Percentiles rank a stretch among this genome's conserved stretches.
phyloP scores from a whole-genome alignment of 1,140 invertebrate species.

The Drosophila cardini region DNA sequence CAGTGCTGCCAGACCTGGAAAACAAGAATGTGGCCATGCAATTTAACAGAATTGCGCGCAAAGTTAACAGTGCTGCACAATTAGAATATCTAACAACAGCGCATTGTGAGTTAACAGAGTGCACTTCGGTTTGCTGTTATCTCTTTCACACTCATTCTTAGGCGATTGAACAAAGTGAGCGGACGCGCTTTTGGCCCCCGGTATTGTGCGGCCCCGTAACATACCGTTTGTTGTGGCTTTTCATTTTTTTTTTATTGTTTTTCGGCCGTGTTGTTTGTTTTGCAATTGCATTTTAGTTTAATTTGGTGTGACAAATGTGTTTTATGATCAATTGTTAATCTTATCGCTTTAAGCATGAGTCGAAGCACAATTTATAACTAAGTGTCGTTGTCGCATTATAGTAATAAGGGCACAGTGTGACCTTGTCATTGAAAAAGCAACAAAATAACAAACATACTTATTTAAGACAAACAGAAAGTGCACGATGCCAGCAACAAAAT shows the following conservation, averaged over 20 bases:
- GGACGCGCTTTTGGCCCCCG: slow-evolving; percentile 20
- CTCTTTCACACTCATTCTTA: slow-evolving; percentile 20
- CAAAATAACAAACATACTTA: slow-evolving; percentile 9
- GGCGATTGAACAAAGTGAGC: slow-evolving; percentile 8
- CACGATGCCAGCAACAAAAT: slow-evolving; percentile 64
- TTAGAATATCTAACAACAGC: not conserved
- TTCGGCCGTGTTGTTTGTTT: slow-evolving; percentile 20
- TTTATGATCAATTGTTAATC: slow-evolving; percentile 63
- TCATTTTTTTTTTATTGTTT: slow-evolving; percentile 18
- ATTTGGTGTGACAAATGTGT: slow-evolving; percentile 10
- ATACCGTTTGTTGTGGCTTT: slow-evolving; percentile 7
- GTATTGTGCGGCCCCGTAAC: slow-evolving; percentile 7
- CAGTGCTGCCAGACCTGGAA: slow-evolving; percentile 18
- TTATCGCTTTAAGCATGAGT: slow-evolving; percentile 68
- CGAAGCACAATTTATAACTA: slow-evolving; percentile 49
- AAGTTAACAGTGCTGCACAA: slow-evolving; percentile 5
- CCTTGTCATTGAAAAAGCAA: slow-evolving; percentile 9
- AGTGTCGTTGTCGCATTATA: slow-evolving; percentile 31
- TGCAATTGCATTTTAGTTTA: slow-evolving; percentile 30
- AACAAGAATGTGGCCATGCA: not conserved
- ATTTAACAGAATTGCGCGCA: slow-evolving; percentile 16
- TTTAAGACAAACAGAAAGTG: slow-evolving; percentile 3
- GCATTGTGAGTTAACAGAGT: slow-evolving; percentile 8
- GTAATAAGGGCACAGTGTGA: slow-evolving; percentile 2
- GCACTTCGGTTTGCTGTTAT: slow-evolving; percentile 1